phyloP scores from a whole-genome alignment of 2,113 vertebrate species.

The Peucedramus taeniatus region DNA sequence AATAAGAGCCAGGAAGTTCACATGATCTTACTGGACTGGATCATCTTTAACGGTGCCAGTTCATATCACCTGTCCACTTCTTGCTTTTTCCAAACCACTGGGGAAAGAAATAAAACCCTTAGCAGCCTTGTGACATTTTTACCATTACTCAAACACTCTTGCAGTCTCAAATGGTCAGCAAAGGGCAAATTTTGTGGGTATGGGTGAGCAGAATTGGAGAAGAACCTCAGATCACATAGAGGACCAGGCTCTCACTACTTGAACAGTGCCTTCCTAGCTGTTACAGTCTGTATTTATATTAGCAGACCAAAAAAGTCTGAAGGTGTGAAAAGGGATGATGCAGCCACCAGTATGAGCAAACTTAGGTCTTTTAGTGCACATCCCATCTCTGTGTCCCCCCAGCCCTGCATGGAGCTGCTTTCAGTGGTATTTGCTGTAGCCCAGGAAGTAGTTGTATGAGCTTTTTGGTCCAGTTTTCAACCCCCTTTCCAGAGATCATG shows the following conservation, averaged over 20 bases:
- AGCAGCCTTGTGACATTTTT: neutral
- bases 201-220: neutral
- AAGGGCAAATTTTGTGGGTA: neutral
- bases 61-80: neutral
- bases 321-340: neutral
- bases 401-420: neutral
- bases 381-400: neutral
- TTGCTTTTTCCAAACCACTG: neutral
- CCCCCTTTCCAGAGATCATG: neutral
- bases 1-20: neutral
- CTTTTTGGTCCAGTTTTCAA: neutral
- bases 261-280: neutral
- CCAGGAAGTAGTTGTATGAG: neutral
- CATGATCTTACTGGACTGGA: neutral
- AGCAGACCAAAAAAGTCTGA: neutral
- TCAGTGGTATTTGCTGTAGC: neutral
- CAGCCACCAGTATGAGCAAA: neutral
- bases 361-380: neutral
- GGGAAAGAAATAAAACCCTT: neutral
- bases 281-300: neutral
- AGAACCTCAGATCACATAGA: fast-evolving
- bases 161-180: neutral
- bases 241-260: neutral
- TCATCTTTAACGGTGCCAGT: neutral
- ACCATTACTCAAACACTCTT: neutral